These are phyloP conservation scores for Calameuta pallipes DNA, from an alignment of 2,888 invertebrate species.

Conservation along the genomic window DNA sequence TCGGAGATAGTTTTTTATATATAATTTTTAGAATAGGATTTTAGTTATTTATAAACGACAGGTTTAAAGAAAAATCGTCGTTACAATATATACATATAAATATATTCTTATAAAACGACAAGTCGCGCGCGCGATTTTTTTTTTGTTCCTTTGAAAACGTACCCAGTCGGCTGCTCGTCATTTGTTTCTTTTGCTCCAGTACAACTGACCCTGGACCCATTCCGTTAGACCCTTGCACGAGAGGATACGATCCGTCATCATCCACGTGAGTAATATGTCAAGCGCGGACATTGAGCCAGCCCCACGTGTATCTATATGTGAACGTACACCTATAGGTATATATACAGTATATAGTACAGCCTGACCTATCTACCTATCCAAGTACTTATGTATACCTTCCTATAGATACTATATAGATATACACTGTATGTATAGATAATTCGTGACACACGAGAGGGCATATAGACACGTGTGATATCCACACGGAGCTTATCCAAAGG, in stretches of 20 bases:
- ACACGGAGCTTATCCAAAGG: neutral
- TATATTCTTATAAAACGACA: too few relatives aligned
- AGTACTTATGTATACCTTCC: neutral
- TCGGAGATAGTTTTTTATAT: too few relatives aligned
- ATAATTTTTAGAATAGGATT: too few relatives aligned
- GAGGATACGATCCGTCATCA: conserved; percentile 5
- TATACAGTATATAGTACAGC: neutral
- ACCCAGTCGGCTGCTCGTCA: neutral
- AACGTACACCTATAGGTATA: neutral
- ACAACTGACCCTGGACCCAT: neutral
- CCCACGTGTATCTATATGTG: neutral
- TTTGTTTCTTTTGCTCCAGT: neutral
- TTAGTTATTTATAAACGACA: too few relatives aligned
- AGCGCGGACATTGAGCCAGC: neutral
- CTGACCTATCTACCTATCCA: neutral
- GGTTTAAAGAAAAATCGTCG: too few relatives aligned
- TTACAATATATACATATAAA: too few relatives aligned
- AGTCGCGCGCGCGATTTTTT: too few relatives aligned
- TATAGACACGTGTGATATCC: neutral
- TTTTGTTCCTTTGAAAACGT: neutral
- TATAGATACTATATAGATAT: neutral
- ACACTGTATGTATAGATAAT: neutral
- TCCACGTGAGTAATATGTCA: conserved; percentile 4
- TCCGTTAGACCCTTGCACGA: neutral
- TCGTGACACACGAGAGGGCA: neutral